phyloP scores from a whole-genome alignment of 2,888 invertebrate genomes.

The Philhelius pedissequus region DNA sequence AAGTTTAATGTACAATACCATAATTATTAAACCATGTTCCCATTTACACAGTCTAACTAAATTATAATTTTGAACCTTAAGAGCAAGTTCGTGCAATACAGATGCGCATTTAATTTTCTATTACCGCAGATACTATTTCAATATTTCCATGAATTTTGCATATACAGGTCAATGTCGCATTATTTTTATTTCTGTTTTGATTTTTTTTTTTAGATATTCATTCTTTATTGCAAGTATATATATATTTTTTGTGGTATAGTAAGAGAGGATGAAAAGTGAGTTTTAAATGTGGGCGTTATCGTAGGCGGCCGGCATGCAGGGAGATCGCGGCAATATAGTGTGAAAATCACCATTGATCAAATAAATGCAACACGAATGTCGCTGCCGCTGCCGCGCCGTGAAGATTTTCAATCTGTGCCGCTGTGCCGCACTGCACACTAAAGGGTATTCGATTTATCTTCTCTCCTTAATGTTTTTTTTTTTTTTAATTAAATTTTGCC shows the following conservation, averaged over 20 bases:
- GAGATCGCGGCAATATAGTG: neutral
- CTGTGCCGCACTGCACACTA: neutral
- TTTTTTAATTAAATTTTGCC: neutral
- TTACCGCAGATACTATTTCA: slow-evolving; percentile 12
- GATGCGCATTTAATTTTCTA: too few species aligned
- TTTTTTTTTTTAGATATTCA: slow-evolving; percentile 2
- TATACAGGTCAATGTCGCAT: slow-evolving; percentile 62
- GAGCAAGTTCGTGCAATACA: too few species aligned
- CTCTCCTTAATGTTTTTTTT: neutral
- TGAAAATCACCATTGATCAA: slow-evolving; percentile 52
- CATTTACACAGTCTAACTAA: too few species aligned
- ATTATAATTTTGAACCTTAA: too few species aligned
- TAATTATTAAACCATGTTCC: too few species aligned
- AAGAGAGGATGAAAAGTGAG: neutral
- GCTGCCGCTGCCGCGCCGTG: too few species aligned
- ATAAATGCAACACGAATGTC: slow-evolving; percentile 46
- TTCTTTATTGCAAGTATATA: neutral
- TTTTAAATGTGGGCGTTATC: slow-evolving; percentile 24
- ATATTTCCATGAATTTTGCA: slow-evolving; percentile 55
- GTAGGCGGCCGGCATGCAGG: slow-evolving; percentile 40
- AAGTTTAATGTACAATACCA: too few species aligned
- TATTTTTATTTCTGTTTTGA: slow-evolving; percentile 41
- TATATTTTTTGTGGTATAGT: neutral
- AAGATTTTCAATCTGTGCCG: slow-evolving; percentile 23
- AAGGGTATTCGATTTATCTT: slow-evolving; percentile 13